Evolutionary conservation across 2,888 invertebrate genomes (phyloP), one percentile per base, ranked within the genome.

Genomic region (Phyto melanocephala): DNA sequence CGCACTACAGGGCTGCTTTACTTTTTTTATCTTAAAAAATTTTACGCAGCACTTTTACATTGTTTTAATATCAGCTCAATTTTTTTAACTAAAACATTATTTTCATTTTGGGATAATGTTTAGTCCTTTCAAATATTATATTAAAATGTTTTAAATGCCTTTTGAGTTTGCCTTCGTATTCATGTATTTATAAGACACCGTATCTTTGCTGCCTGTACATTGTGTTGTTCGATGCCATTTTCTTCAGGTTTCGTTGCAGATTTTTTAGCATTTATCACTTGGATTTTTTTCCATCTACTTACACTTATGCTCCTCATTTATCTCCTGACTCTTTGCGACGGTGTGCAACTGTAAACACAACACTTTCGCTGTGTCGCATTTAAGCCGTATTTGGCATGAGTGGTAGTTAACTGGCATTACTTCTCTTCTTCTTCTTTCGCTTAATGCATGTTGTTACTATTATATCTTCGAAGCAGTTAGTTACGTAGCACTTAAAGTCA

Each of bases 251-350:
- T 42, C 24, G 8, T 24, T 62, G 40, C 24, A 62, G 40, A 62
- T 65, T 65, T 50, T 50, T 65, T 47, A 37, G 52, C 37, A 67
- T 67, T 52, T 67, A 67, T 67, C 67, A 52, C 67, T 24, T 24
- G 22, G 8, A 0, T 22, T 35, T 15, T 8, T 52, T 47, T 35
- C 4, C 15, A 10, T 15, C 24, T 13, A 7, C 40, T n/a, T 40
- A 24, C 15, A 20, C n/a, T 24, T 40, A 40, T 15, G 15, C 8
- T 13, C 33, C 28, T 56, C 24, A 22, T 40, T 42, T 15, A 5
- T 33, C 7, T 4, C 2, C 7, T 13, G 28, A 28, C 3, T 6
- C 10, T 28, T 54, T 28, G 2, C 4, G 0, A 8, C 50, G 6
- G 28, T 6, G 0, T 17, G n/a, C 8, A 3, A 20, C 40, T 40